Evolutionary conservation across 1,140 invertebrate species (phyloP).

Genomic region (Dermatophagoides farinae): DNA sequence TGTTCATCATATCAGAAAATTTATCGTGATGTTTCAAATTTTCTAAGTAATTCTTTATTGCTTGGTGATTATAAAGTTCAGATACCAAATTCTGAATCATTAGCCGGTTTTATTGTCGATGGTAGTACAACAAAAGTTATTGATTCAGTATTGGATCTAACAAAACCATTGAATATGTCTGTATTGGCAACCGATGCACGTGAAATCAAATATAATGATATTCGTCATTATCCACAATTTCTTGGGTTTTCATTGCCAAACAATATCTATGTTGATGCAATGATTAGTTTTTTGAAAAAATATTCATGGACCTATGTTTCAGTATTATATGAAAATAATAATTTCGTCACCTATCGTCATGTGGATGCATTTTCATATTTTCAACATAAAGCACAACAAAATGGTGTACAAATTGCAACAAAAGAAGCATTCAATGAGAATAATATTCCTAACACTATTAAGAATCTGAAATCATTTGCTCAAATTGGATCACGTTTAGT

Average conservation of each 20-base stretch:
- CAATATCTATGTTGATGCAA: slow-evolving; percentile 17
- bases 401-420: slow-evolving; percentile 13
- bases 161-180: slow-evolving; percentile 19
- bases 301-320: slow-evolving; percentile 22
- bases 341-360: slow-evolving; percentile 16
- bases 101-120: slow-evolving; percentile 21
- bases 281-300: slow-evolving; percentile 19
- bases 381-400: slow-evolving; percentile 15
- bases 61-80: slow-evolving; percentile 14
- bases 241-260: slow-evolving; percentile 22
- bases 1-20: slow-evolving; percentile 23
- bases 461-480: slow-evolving; percentile 17
- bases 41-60: slow-evolving; percentile 17
- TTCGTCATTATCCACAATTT: slow-evolving; percentile 20
- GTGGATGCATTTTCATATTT: slow-evolving; percentile 21
- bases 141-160: slow-evolving; percentile 16
- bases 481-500: slow-evolving; percentile 17
- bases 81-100: slow-evolving; percentile 17
- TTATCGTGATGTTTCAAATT: slow-evolving; percentile 21
- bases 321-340: slow-evolving; percentile 18
- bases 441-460: neutral
- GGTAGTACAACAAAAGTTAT: slow-evolving; percentile 14
- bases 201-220: slow-evolving; percentile 18
- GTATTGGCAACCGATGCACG: slow-evolving; percentile 20
- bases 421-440: slow-evolving; percentile 11